These are phyloP conservation scores for Zaprionus taronus DNA, from an alignment of 1,140 invertebrate genomes.

Conservation along the genomic window DNA sequence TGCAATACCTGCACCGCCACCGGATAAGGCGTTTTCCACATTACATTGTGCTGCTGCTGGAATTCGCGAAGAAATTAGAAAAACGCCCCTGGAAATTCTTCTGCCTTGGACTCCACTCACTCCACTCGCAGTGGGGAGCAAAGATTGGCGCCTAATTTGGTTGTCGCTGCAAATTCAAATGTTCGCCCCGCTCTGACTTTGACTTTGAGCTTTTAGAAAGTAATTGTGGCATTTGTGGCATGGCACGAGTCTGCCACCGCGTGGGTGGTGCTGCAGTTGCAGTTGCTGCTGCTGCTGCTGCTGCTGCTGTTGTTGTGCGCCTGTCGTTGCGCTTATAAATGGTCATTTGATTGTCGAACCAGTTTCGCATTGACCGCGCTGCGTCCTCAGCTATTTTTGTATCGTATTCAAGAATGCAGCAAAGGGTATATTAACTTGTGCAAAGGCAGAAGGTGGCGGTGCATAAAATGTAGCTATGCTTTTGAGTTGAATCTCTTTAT, in stretches of 20 bases:
- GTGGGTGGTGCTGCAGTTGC: constrained; percentile 56
- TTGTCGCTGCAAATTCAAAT: constrained; percentile 77
- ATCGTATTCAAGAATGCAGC: not conserved
- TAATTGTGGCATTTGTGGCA: constrained; percentile 69
- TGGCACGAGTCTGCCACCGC: constrained; percentile 22
- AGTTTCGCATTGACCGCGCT: constrained; percentile 35
- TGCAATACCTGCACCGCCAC: constrained; percentile 35
- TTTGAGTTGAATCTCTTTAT: too few relatives aligned
- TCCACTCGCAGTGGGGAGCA: not conserved
- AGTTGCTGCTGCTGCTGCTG: not conserved
- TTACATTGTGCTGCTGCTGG: constrained; percentile 63
- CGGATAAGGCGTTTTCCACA: constrained; percentile 81
- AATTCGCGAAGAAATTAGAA: constrained; percentile 68
- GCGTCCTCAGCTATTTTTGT: not conserved
- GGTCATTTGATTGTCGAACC: constrained; percentile 77
- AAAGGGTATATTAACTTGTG: not conserved
- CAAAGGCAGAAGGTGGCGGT: too few relatives aligned
- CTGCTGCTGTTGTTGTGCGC: constrained; percentile 4
- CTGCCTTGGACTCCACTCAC: constrained; percentile 25
- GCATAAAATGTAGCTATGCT: too few relatives aligned
- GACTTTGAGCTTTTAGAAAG: constrained; percentile 68
- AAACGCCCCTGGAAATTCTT: constrained; percentile 80
- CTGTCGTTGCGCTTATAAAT: constrained; percentile 66
- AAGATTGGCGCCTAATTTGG: constrained; percentile 73
- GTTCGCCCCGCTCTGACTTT: constrained; percentile 40